Evolutionary conservation across 2,797 vertebrate genomes (phyloP), one percentile per base, ranked within the genome.

Genomic region (Tadarida brasiliensis): DNA sequence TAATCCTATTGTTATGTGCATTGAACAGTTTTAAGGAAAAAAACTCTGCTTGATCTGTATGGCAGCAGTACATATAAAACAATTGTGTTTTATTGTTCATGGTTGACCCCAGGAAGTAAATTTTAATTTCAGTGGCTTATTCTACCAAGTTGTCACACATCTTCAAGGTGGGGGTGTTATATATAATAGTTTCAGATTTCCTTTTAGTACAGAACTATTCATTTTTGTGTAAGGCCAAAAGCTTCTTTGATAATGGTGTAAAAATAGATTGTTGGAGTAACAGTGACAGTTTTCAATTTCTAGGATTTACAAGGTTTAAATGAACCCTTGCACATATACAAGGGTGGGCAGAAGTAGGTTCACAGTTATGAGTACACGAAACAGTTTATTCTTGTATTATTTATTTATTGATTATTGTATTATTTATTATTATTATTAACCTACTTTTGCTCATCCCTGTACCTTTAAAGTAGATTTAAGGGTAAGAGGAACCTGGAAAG

Each of bases 1-100:
- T 99, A 98, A 98, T 99, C 98, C 99, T 98, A 47, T 98, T 98
- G 97, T 98, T 98, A 98, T 98, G 93, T 99, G 97, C 97, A 96
- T 98, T 98, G 97, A 98, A 98, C 95, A 97, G 97, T 97, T 98
- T 76, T 92, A 87, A 89, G 93, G 78, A 95, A 76, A 26, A n/a
- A 2, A 95, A 94, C 56, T 77, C 71, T 98, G 95, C 94, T 94
- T 97, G 63, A 92, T 97, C 77, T 97, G 47, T 54, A 94, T 96
- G 97, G 94, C 89, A 86, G 54, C 54, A 80, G 10, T 97, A 28
- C 84, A 68, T 90, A 88, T 96, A 91, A 97, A 95, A 20, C 57
- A 68, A 24, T 95, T 87, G 56, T 95, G 78, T 96, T 94, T 95
- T 90, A 80, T 92, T 96, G 59, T 76, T 94, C 17, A 2, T 92